Evolutionary conservation across 2,113 vertebrate species (phyloP).

Genomic region (Zapus hudsonius): DNA sequence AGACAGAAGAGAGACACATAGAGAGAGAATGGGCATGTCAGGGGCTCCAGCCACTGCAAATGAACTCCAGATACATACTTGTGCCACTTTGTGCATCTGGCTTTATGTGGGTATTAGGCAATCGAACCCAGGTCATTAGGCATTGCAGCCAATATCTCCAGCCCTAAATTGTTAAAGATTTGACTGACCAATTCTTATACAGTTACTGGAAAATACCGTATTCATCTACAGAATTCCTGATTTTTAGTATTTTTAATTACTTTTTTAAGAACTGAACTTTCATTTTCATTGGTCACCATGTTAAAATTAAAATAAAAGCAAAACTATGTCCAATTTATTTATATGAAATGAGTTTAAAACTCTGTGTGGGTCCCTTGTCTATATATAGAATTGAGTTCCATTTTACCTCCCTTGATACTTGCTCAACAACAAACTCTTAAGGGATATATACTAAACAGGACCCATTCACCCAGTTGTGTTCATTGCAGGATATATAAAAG

Average conservation of each 20-base stretch:
- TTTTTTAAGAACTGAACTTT: not conserved
- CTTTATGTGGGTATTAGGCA: too few relatives aligned
- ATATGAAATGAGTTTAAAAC: not conserved
- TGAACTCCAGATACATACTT: too few relatives aligned
- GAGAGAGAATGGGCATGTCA: too few relatives aligned
- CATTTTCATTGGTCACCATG: not conserved
- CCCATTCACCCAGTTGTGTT: not conserved
- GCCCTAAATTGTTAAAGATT: not conserved
- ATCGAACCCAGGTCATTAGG: too few relatives aligned
- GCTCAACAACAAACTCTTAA: not conserved
- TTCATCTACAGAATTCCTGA: not conserved
- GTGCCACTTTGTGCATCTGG: too few relatives aligned
- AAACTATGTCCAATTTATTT: not conserved
- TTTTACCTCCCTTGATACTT: not conserved
- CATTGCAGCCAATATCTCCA: too few relatives aligned
- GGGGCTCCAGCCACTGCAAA: too few relatives aligned
- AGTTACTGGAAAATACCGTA: not conserved
- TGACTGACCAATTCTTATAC: not conserved
- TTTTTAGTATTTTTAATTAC: not conserved
- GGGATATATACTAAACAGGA: not conserved
- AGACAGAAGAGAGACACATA: too few relatives aligned
- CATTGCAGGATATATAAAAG: not conserved
- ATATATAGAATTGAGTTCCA: not conserved
- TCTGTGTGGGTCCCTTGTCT: not conserved
- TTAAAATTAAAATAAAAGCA: not conserved